These are phyloP conservation scores for Drosophila subsilvestris DNA, from an alignment of 2,888 invertebrate species.

Conservation along the genomic window DNA sequence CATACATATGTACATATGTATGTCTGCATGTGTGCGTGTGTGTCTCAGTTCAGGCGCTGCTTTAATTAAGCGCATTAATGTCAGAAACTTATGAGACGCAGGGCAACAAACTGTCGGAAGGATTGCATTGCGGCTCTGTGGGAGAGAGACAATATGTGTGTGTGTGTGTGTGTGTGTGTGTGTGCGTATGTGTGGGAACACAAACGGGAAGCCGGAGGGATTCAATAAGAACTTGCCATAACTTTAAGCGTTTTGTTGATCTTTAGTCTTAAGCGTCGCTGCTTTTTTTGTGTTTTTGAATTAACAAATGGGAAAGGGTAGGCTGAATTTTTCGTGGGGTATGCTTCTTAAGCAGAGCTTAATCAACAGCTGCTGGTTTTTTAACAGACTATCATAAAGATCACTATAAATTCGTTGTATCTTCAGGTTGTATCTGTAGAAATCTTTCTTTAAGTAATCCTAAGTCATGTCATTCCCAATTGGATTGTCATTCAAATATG, in stretches of 20 bases:
- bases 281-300: constrained; percentile 3
- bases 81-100: constrained; percentile 68
- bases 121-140: constrained; percentile 3
- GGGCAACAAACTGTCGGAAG: constrained; percentile 14
- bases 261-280: constrained; percentile 60
- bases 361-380: not conserved
- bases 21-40: constrained; percentile 19
- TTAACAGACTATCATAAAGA: no score
- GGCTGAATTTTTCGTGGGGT: not conserved
- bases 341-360: not conserved
- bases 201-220: constrained; percentile 29
- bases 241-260: constrained; percentile 75
- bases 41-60: constrained; percentile 65
- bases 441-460: no score
- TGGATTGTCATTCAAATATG: no score
- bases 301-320: constrained; percentile 4
- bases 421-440: no score
- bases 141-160: not conserved
- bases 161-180: constrained; percentile 17
- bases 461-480: no score
- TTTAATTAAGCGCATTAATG: constrained; percentile 79
- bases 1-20: constrained; percentile 16
- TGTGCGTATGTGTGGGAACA: constrained; percentile 36
- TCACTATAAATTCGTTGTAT: no score
- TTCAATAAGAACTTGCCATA: constrained; percentile 52